Evolutionary conservation across 2,797 vertebrate species (phyloP).

Genomic region (Jordanella pulchra): DNA sequence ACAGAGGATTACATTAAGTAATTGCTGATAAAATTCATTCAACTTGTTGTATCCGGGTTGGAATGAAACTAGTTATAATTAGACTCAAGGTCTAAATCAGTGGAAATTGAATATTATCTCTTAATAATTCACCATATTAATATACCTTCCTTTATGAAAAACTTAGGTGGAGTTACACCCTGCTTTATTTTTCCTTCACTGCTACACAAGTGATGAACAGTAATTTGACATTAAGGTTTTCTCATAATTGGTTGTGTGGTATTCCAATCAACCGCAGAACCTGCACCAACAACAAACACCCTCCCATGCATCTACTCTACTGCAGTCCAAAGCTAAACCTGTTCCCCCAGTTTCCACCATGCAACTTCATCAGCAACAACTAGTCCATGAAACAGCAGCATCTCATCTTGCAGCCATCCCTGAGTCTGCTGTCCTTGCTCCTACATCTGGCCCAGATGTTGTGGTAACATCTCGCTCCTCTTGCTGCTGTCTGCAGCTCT

Average conservation of each 20-base stretch:
- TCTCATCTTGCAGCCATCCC: conserved; percentile 66
- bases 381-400: conserved; percentile 55
- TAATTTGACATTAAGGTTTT: conserved; percentile 10
- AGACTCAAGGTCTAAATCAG: not conserved
- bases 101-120: not conserved
- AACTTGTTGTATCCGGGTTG: not conserved
- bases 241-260: conserved; percentile 58
- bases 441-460: conserved; percentile 58
- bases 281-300: conserved; percentile 73
- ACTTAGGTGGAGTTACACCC: not conserved
- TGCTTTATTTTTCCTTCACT: not conserved
- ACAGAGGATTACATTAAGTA: not conserved
- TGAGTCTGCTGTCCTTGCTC: conserved; percentile 55
- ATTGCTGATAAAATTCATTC: not conserved
- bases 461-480: conserved; percentile 72
- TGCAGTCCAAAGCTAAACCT: conserved; percentile 69
- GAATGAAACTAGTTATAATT: not conserved
- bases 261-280: conserved; percentile 79
- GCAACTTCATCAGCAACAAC: conserved; percentile 60
- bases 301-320: conserved; percentile 56
- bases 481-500: conserved; percentile 47
- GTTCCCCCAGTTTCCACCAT: conserved; percentile 57
- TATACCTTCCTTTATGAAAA: not conserved
- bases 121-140: not conserved
- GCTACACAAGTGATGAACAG: not conserved